Percentiles rank a stretch among this genome's conserved stretches.
phyloP scores from a whole-genome alignment of 2,888 invertebrate genomes.

The Mimas tiliae region DNA sequence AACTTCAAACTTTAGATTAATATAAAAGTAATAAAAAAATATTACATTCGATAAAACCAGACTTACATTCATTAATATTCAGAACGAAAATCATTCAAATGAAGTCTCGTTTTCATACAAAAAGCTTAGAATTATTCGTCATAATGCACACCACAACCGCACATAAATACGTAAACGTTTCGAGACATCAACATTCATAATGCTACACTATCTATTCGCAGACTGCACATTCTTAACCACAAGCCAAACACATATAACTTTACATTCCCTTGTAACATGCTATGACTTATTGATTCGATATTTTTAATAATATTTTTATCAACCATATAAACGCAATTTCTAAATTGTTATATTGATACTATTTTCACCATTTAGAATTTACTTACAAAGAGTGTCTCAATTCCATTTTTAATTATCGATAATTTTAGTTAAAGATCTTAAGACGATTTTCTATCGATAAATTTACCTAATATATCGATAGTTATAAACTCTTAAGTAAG shows the following conservation, averaged over 20 bases:
- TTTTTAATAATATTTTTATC: background rate
- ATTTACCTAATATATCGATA: background rate
- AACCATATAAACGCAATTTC: background rate
- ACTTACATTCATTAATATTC: background rate
- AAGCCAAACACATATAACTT: slow-evolving; percentile 1
- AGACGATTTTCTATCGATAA: background rate
- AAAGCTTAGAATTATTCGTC: background rate
- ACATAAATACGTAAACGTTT: background rate
- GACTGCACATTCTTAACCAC: slow-evolving; percentile 5
- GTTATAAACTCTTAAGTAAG: background rate
- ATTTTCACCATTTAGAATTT: background rate
- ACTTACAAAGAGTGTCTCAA: background rate
- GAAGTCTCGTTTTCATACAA: background rate
- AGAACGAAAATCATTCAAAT: background rate
- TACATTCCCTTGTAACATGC: background rate
- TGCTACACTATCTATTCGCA: background rate
- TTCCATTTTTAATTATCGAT: background rate
- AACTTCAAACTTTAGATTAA: background rate
- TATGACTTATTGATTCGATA: background rate
- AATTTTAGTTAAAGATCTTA: background rate
- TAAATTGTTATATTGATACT: background rate
- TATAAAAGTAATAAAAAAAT: background rate
- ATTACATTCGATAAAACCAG: background rate
- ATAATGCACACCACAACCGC: background rate
- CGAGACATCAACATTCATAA: slow-evolving; percentile 10